Conservation (phyloP, 2,888 invertebrate genomes). For the Carabus problematicus region DNA sequence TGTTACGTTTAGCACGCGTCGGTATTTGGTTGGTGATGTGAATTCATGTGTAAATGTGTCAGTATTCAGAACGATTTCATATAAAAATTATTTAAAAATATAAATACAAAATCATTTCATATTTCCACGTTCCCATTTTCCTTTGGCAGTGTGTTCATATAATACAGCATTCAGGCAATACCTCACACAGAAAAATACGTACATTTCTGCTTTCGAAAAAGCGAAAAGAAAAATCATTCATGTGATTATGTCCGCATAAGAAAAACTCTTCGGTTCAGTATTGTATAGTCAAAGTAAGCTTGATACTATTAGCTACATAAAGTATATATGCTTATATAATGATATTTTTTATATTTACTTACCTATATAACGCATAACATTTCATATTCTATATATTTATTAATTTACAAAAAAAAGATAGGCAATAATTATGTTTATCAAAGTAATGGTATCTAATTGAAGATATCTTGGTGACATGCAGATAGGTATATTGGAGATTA, state of each 20-base stretch:
- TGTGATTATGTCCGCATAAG: constrained; percentile 21
- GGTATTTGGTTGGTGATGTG: no score
- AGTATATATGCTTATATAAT: no score
- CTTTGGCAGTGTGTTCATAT: constrained; percentile 20
- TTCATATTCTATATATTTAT: no score
- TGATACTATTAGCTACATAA: constrained; percentile 13
- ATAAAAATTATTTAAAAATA: constrained; percentile 30
- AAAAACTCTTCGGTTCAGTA: no score
- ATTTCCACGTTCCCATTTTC: constrained; percentile 16
- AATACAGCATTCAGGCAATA: constrained; percentile 12
- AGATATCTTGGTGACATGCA: no score
- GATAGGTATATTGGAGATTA: no score
- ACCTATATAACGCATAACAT: no score
- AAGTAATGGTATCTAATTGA: no score
- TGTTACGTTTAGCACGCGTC: no score
- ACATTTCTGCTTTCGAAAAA: constrained; percentile 26
- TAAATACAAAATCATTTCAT: constrained; percentile 22
- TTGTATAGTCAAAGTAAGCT: constrained; percentile 16
- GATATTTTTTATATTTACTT: no score
- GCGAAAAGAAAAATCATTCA: constrained; percentile 21
- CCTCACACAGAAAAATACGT: constrained; percentile 23
- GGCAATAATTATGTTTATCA: no score
- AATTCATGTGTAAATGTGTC: constrained; percentile 26
- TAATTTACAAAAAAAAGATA: no score
- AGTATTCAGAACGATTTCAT: constrained; percentile 26